Evolutionary conservation across 2,888 invertebrate species (phyloP).

Genomic region (Cheilosia soror): DNA sequence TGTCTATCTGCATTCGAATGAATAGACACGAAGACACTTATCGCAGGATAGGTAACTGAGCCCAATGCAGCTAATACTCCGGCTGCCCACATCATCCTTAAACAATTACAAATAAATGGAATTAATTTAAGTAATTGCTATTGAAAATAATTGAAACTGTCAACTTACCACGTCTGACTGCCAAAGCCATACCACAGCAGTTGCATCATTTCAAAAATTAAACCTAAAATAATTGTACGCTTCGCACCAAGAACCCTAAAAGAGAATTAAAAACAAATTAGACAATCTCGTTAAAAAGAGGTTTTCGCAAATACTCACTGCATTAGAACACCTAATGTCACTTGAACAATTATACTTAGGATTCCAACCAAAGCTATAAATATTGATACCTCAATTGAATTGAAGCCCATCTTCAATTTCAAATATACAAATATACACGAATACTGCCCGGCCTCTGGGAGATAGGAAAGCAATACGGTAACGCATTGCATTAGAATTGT

Average conservation of each 20-base stretch:
- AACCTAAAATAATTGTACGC: slow-evolving; percentile 98
- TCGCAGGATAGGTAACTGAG: slow-evolving; percentile 99
- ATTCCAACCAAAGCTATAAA: slow-evolving; percentile 99
- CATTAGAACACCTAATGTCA: slow-evolving; percentile 93
- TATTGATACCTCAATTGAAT: slow-evolving; percentile 96
- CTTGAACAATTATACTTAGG: slow-evolving; percentile 97
- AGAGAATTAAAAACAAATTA: neutral
- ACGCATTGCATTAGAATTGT: slow-evolving; percentile 98
- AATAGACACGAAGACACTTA: slow-evolving; percentile 98
- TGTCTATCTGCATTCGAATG: slow-evolving; percentile 99
- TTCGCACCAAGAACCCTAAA: slow-evolving; percentile 91
- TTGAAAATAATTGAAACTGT: neutral
- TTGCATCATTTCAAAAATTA: slow-evolving; percentile 98
- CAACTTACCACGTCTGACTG: slow-evolving; percentile 93
- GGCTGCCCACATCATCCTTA: slow-evolving; percentile 99
- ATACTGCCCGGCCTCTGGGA: slow-evolving; percentile 99
- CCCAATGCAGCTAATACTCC: slow-evolving; percentile 98
- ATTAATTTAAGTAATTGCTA: neutral
- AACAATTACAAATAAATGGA: neutral
- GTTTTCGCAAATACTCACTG: slow-evolving; percentile 80
- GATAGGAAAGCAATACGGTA: slow-evolving; percentile 98
- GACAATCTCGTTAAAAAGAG: too few relatives aligned
- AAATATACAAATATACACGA: slow-evolving; percentile 99
- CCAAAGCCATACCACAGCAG: slow-evolving; percentile 99
- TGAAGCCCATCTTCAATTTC: slow-evolving; percentile 98